Base-by-base conservation (phyloP, 2,888 invertebrate genomes). In the Chelonus formosanus region DNA sequence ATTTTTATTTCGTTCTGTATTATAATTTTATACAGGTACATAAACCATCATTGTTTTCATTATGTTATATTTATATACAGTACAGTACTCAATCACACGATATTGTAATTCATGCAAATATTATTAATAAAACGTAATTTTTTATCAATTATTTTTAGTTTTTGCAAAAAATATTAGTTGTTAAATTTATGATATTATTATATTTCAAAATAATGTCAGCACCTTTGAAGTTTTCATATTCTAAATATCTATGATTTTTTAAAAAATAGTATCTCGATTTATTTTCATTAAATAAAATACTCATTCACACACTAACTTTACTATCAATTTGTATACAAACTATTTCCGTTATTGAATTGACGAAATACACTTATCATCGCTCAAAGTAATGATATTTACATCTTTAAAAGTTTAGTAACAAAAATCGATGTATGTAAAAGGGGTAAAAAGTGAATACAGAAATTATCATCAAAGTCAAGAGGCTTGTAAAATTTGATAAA, bases 21-120 rank as follows among this genome's bases (percentile, higher is more conserved):
- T 61, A 44, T 32, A 4, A 52, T 43, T 53, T 57, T 48, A 40
- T 48, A 50, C 63, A 63, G 63, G 56, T 61, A 61, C 61, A 44
- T 52, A 52, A 53, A 61, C 52, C 61, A 56, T 52, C 7, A 4
- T 55, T 34, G 35, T 55, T 36, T 20, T 57, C n/a, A 7, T 58
- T 10, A 36, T 35, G 3, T n/a, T 36, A 54, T 54, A 36, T 54
- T 10, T 36, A 54, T 47, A 6, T 34, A 58, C 35, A 47, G 5
- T 34, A 58, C 10, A 47, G 34, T 10, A 47, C 35, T 7, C 58
- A 58, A 58, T 31, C 58, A 34, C 5, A 47, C 5, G 47, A 58
- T 58, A 32, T 45, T 35, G 10, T 10, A 8, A 45, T 32, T 58
- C 47, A 45, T 58, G 47, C n/a, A 47, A 58, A 58, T 45, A 10